Base-by-base conservation (phyloP, 2,888 invertebrate genomes). In the Clivina fossor region DNA sequence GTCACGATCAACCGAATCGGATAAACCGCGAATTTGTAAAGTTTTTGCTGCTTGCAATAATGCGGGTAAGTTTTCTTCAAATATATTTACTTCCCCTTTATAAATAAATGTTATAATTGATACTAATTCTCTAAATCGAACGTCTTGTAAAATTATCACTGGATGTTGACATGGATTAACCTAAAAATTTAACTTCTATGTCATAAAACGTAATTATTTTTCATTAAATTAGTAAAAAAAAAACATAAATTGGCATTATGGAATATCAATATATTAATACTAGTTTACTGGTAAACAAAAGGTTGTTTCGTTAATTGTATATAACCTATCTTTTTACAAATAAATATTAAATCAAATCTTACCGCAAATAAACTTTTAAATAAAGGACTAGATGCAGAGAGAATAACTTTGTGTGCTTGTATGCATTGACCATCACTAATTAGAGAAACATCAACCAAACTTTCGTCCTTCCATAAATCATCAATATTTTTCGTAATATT, bases 101-200 rank as follows among this genome's bases (percentile, higher is more conserved):
- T 86, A 86, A 79, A 86, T 85, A 69, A 86, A 86, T 66, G 81
- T 80, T 61, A 86, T 74, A 43, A 86, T 69, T 20, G 83, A 82
- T 64, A 80, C 79, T 66, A 86, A 72, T 65, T 85, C 84, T 61
- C 78, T 78, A 62, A 82, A 82, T 68, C 82, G 80, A 64, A 86
- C 84, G 75, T 86, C 86, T 71, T 85, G 82, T 57, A 86, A 78
- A 65, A 86, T 85, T 75, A 86, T 84, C 71, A 86, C 85, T 63
- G 86, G 86, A 77, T 85, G 84, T 68, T 81, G 83, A 75, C 83
- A 84, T 69, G 86, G 85, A 77, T 86, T 86, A 9, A 47, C 55
- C 55, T 55, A 47, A 28, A 49, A 48, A 2, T 44, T 19, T 20
- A 9, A n/a, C 16, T n/a, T n/a, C n/a, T n/a, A n/a, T n/a, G n/a